Evolutionary conservation across 2,113 vertebrate genomes (phyloP), one percentile per base, ranked within the genome.

Genomic region (Uropsilus gracilis): DNA sequence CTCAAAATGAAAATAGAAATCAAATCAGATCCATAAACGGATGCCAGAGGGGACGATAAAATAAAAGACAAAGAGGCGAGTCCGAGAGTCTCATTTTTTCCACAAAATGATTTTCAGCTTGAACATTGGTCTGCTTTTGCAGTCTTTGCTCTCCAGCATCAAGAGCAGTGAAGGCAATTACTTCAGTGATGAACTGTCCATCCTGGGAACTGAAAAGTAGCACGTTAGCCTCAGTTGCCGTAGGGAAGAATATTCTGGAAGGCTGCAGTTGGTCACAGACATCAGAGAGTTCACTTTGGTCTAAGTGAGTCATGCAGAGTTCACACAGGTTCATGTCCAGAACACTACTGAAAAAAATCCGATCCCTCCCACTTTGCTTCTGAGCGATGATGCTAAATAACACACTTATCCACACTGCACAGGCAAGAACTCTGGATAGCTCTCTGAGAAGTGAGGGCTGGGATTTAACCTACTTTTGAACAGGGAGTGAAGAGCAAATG

Each of bases 1-100:
- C 61, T 83, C 85, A 68, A 89, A 97, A 94, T 89, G 75, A 97
- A 94, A 97, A 91, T 6, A 94, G 61, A 95, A 94, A 96, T 94
- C 53, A 89, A 86, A 94, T 89, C 83, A 89, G 20, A 81, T 59
- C 66, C 72, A 71, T 85, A 76, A 95, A 46, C 0, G 8, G 61
- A 85, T 90, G 69, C 80, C 91, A 88, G 55, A 69, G 76, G 86
- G 61, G 26, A 73, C 0, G 32, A 94, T 94, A 77, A 89, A 97
- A 95, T 80, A 89, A 92, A 90, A 69, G 24, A 83, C 53, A 86
- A 89, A 86, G 88, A 77, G 78, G 84, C 50, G 24, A 55, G 11
- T 34, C 30, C 59, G 81, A 44, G 32, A 10, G 53, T 53, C 83
- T 91, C 26, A 44, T 95, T 94, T 94, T 91, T 93, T 72, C 37